Base-by-base conservation (phyloP, 1,140 invertebrate genomes). In the Brachionus rotundiformis region DNA sequence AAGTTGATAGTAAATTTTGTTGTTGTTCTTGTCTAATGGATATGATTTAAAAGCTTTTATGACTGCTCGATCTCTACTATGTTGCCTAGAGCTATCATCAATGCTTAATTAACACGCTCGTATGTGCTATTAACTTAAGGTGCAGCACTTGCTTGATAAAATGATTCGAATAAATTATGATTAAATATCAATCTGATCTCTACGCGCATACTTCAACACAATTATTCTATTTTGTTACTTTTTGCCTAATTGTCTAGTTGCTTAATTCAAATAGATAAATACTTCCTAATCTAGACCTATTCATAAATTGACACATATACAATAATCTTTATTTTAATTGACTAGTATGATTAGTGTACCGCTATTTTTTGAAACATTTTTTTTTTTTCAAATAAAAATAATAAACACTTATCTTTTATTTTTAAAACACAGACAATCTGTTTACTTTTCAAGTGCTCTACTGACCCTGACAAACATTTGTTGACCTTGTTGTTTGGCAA, bases 121-220 rank as follows among this genome's bases (percentile, higher is more conserved):
- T 49, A 7, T 49, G 11, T n/a, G 47, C 47, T 49, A 49, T 49
- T 49, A 49, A 49, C 47, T 49, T 23, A 49, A 49, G 47, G n/a
- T 49, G 47, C 47, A 49, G 5, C 47, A 49, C 47, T 49, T 49
- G 47, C 19, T 49, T 16, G 11, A 49, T 49, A 49, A 49, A 49
- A 49, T n/a, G 47, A 49, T 49, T 49, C 47, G 47, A 49, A 49
- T 49, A 49, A 49, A 49, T 54, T 25, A 54, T 54, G 47, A 49
- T 49, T 39, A 39, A 39, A 39, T 39, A 39, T 11, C 36, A 39
- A 39, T 39, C 36, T 39, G 7, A 39, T 39, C 36, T 11, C 7
- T 11, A 39, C 7, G 13, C 7, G 36, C 36, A 7, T 11, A 39
- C 36, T 39, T 39, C 7, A 39, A 39, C 36, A 39, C 7, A 39